phyloP scores from a whole-genome alignment of 2,113 vertebrate genomes.

The Chionis minor region DNA sequence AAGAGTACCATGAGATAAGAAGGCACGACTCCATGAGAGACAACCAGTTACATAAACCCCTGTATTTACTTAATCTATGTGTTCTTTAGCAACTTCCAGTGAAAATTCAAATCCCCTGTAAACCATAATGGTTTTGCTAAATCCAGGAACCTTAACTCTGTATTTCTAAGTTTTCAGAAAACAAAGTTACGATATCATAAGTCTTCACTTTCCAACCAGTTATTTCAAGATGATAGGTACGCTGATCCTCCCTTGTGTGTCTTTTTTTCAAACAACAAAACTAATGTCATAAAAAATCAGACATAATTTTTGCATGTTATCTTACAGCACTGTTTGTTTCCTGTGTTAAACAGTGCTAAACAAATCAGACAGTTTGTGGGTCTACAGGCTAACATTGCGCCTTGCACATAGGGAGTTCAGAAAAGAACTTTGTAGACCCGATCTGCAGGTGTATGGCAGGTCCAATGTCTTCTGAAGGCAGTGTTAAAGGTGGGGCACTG shows the following conservation, averaged over 20 bases:
- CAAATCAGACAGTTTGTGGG: not conserved
- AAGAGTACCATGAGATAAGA: not conserved
- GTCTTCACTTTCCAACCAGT: not conserved
- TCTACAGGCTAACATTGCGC: accelerated
- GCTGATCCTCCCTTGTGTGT: not conserved
- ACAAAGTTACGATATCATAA: not conserved
- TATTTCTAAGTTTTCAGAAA: not conserved
- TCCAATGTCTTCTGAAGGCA: not conserved
- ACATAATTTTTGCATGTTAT: not conserved
- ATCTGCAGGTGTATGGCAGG: not conserved
- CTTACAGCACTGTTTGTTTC: not conserved
- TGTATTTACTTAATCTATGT: not conserved
- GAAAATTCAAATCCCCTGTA: not conserved
- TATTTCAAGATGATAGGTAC: not conserved
- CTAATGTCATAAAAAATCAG: not conserved
- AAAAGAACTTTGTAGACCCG: accelerated
- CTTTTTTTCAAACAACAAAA: not conserved
- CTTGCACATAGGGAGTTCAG: not conserved
- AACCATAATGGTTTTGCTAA: not conserved
- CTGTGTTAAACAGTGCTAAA: not conserved
- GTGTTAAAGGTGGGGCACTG: not conserved
- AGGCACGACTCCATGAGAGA: not conserved
- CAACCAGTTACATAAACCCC: not conserved
- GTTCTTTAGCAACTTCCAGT: not conserved
- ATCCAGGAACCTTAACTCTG: not conserved